These are phyloP conservation scores for Eretmocerus hayati DNA, from an alignment of 2,888 invertebrate genomes.

Conservation along the genomic window DNA sequence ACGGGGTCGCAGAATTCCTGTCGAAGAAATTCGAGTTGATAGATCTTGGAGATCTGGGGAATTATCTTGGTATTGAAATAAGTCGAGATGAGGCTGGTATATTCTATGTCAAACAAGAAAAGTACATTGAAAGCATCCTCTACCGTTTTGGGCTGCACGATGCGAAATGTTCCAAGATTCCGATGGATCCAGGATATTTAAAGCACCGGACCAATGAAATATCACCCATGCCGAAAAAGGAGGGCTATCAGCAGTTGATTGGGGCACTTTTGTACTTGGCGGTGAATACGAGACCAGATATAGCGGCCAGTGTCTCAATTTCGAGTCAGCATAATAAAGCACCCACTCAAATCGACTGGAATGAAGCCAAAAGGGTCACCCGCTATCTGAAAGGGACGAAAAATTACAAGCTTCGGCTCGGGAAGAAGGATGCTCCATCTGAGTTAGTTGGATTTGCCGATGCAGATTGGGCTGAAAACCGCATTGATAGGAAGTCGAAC, in stretches of 20 bases:
- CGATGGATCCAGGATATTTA: constrained; percentile 18
- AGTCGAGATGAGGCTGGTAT: constrained; percentile 11
- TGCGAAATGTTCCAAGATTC: constrained; percentile 19
- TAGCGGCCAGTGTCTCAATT: constrained; percentile 22
- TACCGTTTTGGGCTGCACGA: constrained; percentile 13
- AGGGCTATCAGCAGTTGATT: constrained; percentile 12
- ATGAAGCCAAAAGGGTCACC: constrained; percentile 19
- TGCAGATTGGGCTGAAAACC: constrained; percentile 36
- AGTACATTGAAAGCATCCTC: constrained; percentile 20
- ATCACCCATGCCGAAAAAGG: constrained; percentile 1
- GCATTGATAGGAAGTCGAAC: constrained; percentile 31
- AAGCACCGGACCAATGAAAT: constrained; percentile 1
- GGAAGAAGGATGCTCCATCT: constrained; percentile 5
- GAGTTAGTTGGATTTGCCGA: constrained; percentile 31
- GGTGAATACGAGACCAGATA: constrained; percentile 21
- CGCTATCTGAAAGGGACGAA: constrained; percentile 24
- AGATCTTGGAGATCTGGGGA: constrained; percentile 13
- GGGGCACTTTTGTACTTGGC: constrained; percentile 23
- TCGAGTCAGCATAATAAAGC: constrained; percentile 19
- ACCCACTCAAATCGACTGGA: constrained; percentile 17
- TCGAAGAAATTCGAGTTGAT: constrained; percentile 10
- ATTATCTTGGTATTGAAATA: constrained; percentile 17
- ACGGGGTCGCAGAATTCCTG: constrained; percentile 4
- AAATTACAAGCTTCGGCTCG: constrained; percentile 11
- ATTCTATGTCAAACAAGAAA: constrained; percentile 16